Conservation (phyloP, 2,797 vertebrate genomes). For the Poecile montanus region DNA sequence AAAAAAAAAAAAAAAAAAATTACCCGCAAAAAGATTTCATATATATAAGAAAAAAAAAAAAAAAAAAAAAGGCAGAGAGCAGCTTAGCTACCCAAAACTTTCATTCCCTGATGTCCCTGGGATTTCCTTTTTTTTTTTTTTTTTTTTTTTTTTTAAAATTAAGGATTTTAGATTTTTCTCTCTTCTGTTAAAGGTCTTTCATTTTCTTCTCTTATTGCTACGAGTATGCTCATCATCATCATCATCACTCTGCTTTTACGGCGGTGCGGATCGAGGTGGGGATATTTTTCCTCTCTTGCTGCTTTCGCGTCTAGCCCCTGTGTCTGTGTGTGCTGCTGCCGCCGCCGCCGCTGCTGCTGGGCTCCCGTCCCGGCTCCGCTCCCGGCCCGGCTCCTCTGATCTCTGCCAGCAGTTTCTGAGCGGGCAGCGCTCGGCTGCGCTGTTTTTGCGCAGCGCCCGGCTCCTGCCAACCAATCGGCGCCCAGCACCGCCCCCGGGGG, state of each 20-base stretch:
- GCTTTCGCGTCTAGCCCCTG: slow-evolving; percentile 14
- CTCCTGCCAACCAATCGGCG: slow-evolving; percentile 80
- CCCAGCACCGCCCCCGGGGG: slow-evolving; percentile 51
- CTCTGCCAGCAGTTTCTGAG: slow-evolving; percentile 87
- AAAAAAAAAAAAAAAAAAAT: not conserved
- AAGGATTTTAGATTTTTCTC: not conserved
- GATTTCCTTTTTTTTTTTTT: not conserved
- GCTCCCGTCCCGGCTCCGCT: slow-evolving; percentile 48
- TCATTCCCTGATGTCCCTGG: slow-evolving; percentile 72
- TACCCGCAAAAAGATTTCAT: slow-evolving; percentile 19
- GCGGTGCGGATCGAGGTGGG: not conserved
- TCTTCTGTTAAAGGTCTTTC: slow-evolving; percentile 23
- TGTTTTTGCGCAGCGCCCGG: slow-evolving; percentile 89
- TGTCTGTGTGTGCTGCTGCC: not conserved
- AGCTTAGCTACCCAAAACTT: slow-evolving; percentile 75
- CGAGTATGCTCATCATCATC: not conserved
- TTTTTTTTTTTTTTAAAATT: not conserved
- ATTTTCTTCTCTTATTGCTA: slow-evolving; percentile 53
- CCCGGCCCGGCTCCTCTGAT: slow-evolving; percentile 65
- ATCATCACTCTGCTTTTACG: slow-evolving; percentile 13
- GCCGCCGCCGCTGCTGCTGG: not conserved
- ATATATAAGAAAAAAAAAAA: slow-evolving; percentile 22
- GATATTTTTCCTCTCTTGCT: not conserved
- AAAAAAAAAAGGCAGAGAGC: slow-evolving; percentile 54
- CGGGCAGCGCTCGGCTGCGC: slow-evolving; percentile 80